Conservation (phyloP, 2,888 invertebrate species). For the Camptogramma bilineatum region DNA sequence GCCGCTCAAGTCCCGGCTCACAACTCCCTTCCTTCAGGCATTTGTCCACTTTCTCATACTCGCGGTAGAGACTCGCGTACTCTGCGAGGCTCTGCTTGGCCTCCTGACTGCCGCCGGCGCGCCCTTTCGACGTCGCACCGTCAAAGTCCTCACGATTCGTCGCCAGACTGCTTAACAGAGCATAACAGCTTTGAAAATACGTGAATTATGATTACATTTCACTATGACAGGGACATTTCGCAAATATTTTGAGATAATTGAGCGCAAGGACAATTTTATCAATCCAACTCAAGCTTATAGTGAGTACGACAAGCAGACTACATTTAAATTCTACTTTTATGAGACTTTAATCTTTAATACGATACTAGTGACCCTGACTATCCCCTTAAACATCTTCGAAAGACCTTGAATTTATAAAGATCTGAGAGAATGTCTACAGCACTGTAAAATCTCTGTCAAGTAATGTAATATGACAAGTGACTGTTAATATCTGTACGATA, state of each 20-base stretch:
- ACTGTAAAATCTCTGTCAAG: too few species aligned
- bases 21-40: constrained; percentile 54
- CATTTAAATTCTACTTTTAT: too few species aligned
- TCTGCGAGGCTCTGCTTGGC: constrained; percentile 70
- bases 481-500: background rate
- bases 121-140: constrained; percentile 67
- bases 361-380: too few species aligned
- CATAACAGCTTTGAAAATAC: constrained; percentile 29
- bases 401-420: too few species aligned
- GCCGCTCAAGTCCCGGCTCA: constrained; percentile 60
- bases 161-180: constrained; percentile 64
- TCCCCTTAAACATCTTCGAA: too few species aligned
- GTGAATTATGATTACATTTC: background rate
- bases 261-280: too few species aligned
- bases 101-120: constrained; percentile 54
- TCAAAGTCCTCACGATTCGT: constrained; percentile 66
- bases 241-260: background rate
- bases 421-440: too few species aligned
- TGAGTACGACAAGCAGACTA: too few species aligned
- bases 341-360: too few species aligned
- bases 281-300: too few species aligned
- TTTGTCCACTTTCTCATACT: constrained; percentile 67
- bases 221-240: too few species aligned
- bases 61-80: constrained; percentile 68
- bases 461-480: background rate